phyloP scores from a whole-genome alignment of 2,888 invertebrate species.

The Nymphalis c-album region DNA sequence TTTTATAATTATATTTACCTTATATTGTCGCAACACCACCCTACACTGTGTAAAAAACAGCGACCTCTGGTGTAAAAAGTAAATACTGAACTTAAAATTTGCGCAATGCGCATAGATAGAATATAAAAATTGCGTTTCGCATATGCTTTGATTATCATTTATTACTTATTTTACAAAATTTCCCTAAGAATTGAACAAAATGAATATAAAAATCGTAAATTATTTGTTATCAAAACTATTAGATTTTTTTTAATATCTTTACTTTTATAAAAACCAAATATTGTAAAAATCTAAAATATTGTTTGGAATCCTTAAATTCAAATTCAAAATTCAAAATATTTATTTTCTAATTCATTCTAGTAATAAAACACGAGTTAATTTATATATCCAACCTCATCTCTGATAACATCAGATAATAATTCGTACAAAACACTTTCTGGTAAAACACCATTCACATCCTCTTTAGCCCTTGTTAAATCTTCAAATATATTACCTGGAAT shows the following conservation, averaged over 20 bases:
- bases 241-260: neutral
- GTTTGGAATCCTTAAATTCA: no score
- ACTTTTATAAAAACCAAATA: neutral
- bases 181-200: no score
- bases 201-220: no score
- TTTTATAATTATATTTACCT: constrained; percentile 18
- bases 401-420: constrained; percentile 43
- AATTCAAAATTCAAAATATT: no score
- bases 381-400: constrained; percentile 37
- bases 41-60: constrained; percentile 37
- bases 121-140: neutral
- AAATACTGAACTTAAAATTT: constrained; percentile 21
- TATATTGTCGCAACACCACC: constrained; percentile 36
- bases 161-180: no score
- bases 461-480: constrained; percentile 39
- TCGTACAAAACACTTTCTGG: constrained; percentile 43
- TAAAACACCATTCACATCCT: constrained; percentile 24
- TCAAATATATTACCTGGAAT: constrained; percentile 34
- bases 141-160: neutral
- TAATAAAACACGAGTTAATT: constrained; percentile 15
- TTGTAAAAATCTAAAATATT: no score
- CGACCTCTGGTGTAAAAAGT: constrained; percentile 39
- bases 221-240: no score
- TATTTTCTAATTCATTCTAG: no score
- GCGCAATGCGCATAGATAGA: constrained; percentile 17